Evolutionary conservation across 2,888 invertebrate genomes (phyloP), one percentile per base, ranked within the genome.

Genomic region (Pardosa pseudoannulata): DNA sequence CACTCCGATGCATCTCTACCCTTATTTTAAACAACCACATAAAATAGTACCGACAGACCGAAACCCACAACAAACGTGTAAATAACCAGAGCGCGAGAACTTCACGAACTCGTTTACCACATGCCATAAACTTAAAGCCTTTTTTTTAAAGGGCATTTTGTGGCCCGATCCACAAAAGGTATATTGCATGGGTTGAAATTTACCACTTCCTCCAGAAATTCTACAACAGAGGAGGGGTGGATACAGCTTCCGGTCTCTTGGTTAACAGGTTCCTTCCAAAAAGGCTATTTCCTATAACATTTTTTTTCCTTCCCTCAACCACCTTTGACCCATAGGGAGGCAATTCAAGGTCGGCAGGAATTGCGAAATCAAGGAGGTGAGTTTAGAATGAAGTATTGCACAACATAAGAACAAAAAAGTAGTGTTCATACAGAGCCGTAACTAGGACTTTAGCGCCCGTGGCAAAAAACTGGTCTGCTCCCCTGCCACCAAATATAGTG

Each of bases 181-280:
- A n/a, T 28, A 70, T 78, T 78, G 28, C 79, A 41, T 32, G 79
- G 72, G n/a, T 36, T 31, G 29, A 62, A 79, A 79, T 79, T 79
- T 79, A 62, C 79, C 71, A 56, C 64, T 75, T 75, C 81, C 81
- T 68, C 46, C 68, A 64, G 41, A 75, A 75, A 81, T 75, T 76
- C 46, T 71, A 28, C 23, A 28, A 46, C 16, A 41, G 71, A 13
- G 29, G 46, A 41, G 71, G 46, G 71, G 41, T 29, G 31, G 23
- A 71, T 62, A 67, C 29, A 71, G 23, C 80, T 80, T 80, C 80
- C 80, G 80, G 80, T 67, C 72, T 50, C 6, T 39, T n/a, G n/a
- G 56, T 29, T 32, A 16, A 27, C 72, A 80, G 80, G 80, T 80
- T 73, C 31, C 65, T 31, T 31, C 31, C 62, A 46, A 62, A 73